A percentile compares a stretch with the other conserved stretches of the same genome.
Conservation (phyloP, 2,888 invertebrate species). For the Acrobasis suavella region DNA sequence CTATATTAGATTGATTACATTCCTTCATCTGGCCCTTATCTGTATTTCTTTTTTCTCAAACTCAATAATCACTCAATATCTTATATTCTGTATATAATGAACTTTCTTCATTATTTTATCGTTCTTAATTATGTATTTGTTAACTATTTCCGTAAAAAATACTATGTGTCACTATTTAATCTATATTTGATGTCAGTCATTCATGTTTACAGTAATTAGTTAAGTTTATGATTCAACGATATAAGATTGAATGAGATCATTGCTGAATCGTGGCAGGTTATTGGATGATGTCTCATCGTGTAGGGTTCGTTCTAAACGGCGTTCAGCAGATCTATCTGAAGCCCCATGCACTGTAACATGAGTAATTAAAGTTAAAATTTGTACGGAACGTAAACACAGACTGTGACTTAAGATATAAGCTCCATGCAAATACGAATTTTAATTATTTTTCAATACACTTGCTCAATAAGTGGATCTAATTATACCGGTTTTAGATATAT, state of each 20-base stretch:
- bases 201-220: not conserved
- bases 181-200: constrained; percentile 5
- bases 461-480: no score
- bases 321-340: no score
- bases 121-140: constrained; percentile 5
- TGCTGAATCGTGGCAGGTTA: not conserved
- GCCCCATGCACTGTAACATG: no score
- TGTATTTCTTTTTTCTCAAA: constrained; percentile 17
- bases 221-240: constrained; percentile 7
- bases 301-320: no score
- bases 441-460: no score
- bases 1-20: constrained; percentile 21
- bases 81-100: constrained; percentile 21
- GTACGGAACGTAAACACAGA: no score
- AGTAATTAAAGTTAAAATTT: no score
- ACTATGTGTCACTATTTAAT: constrained; percentile 10
- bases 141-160: constrained; percentile 2
- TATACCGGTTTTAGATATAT: no score
- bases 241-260: no score
- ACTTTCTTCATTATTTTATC: constrained; percentile 3
- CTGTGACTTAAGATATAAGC: no score
- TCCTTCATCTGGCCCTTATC: constrained; percentile 19
- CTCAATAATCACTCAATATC: constrained; percentile 17
- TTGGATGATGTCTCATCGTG: no score
- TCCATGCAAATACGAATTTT: no score